Base-by-base conservation (phyloP, 35 echinoderm and acorn worm genomes). In the Anneissia japonica region DNA sequence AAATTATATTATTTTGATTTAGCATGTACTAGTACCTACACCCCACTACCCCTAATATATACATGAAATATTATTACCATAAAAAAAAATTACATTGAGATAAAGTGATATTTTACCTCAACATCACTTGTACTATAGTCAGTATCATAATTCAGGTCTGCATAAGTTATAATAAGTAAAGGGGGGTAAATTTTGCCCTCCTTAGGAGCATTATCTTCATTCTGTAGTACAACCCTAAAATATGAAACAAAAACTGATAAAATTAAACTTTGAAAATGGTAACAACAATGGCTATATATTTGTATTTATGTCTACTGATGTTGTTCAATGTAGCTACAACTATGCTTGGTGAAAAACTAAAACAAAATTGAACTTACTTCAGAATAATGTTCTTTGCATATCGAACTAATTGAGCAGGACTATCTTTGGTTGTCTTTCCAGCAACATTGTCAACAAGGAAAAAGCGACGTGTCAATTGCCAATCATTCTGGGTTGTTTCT, bases 361-460 rank as follows among this genome's bases (percentile, higher is more conserved):
- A 41, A 37, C 38, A 3, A 31, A 73, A 46, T 26, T 35, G 34
- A 35, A 93, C 94, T 90, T 87, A 97, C 94, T 79, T 38, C 16
- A 97, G 46, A 37, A 90, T 82, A 31, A 97, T 90, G 31, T 81
- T 88, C 31, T 82, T 83, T 6, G 94, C 94, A 90, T 93, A 97
- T 0, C 94, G 79, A 3, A 97, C 31, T 17, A 84, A 77, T 73
- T 35, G 80, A 21, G 94, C 94, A 37, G 88, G 84, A 3, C 80
- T 35, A 26, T 90, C 77, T n/a, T 46, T 13, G 31, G 72, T 31
- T 11, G 36, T 77, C 43, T 97, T 97, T 0, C 94, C 94, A 36
- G 91, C 93, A 33, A 97, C 46, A 19, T 97, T 97, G 34, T 97
- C 94, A 10, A 97, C 94, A 84, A 97, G 29, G 39, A 90, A 97